Evolutionary conservation across 2,888 invertebrate genomes (phyloP).

Genomic region (Hirudinaria manillensis): DNA sequence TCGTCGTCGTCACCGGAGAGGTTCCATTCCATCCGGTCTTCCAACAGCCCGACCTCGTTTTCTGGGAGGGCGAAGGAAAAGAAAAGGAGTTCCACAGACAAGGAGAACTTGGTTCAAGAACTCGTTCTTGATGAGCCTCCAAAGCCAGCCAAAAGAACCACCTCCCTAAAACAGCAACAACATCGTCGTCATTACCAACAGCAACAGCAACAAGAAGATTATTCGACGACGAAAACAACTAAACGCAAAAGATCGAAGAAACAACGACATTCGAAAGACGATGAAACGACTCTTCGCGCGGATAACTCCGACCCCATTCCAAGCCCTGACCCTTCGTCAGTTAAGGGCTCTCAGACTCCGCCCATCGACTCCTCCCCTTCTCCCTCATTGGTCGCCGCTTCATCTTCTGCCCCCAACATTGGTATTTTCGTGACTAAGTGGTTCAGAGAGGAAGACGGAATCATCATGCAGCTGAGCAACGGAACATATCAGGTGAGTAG

Average conservation of each 20-base stretch:
- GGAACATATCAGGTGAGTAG: slow-evolving; percentile 51
- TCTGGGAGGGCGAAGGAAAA: too few relatives aligned
- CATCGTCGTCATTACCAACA: not conserved
- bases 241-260: not conserved
- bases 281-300: not conserved
- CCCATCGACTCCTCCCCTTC: not conserved
- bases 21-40: not conserved
- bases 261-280: not conserved
- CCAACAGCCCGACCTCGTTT: not conserved
- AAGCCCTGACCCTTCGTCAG: not conserved
- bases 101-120: not conserved
- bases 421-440: slow-evolving; percentile 54
- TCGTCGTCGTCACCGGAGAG: too few relatives aligned
- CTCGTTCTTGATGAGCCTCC: not conserved
- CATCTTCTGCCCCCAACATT: slow-evolving; percentile 33
- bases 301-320: not conserved
- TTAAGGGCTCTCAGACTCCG: not conserved
- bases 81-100: not conserved
- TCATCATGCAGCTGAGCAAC: slow-evolving; percentile 54
- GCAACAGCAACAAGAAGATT: too few relatives aligned
- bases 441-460: slow-evolving; percentile 54
- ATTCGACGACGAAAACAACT: not conserved
- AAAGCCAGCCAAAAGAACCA: not conserved
- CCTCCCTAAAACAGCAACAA: not conserved
- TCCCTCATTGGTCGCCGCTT: not conserved